Conservation (phyloP, 2,113 vertebrate genomes). For the Sorex araneus region DNA sequence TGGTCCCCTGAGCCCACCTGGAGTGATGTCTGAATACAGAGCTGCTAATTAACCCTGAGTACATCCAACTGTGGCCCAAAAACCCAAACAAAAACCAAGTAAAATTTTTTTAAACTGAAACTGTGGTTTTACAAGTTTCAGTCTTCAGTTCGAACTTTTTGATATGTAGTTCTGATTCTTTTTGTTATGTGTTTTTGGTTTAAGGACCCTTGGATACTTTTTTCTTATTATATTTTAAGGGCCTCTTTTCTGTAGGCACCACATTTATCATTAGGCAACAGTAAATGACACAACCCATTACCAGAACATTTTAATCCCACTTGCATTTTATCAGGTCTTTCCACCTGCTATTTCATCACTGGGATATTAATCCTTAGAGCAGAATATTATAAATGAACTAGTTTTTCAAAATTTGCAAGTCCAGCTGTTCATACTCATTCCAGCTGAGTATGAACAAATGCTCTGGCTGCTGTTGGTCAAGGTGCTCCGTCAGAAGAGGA, state of each 20-base stretch:
- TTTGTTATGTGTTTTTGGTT: too few relatives aligned
- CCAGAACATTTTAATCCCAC: neutral
- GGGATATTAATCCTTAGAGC: conserved; percentile 7
- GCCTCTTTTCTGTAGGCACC: neutral
- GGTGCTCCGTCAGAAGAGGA: neutral
- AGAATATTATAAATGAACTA: neutral
- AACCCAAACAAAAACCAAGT: too few relatives aligned
- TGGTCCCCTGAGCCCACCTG: too few relatives aligned
- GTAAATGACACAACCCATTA: neutral
- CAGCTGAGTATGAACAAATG: neutral
- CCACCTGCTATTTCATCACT: neutral
- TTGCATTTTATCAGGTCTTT: conserved; percentile 18
- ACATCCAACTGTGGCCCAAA: too few relatives aligned
- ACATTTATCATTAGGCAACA: conserved; percentile 15
- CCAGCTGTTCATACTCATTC: neutral
- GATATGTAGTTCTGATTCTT: conserved; percentile 17
- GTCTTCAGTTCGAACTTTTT: neutral
- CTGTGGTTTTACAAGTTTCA: neutral
- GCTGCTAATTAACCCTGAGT: too few relatives aligned
- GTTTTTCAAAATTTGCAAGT: neutral
- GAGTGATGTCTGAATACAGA: too few relatives aligned
- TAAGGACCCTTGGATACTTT: neutral
- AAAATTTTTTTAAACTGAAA: neutral
- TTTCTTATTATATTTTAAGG: neutral
- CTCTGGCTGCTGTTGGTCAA: neutral